Evolutionary conservation across 2,888 invertebrate genomes (phyloP).

Genomic region (Rhamnusium bicolor): DNA sequence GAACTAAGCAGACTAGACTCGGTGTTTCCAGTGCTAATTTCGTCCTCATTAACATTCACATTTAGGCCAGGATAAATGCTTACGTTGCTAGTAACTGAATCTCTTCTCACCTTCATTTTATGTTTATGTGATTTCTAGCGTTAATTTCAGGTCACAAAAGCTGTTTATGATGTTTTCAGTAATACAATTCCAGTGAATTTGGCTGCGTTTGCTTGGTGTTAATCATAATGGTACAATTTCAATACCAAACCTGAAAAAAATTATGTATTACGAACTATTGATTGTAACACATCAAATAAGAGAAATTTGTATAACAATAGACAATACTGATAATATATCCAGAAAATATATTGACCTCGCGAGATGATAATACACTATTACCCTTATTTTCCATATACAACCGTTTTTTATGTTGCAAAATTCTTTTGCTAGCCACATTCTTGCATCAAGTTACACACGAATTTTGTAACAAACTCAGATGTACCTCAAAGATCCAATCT

Average conservation of each 20-base stretch:
- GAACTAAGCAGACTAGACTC: conserved; percentile 41
- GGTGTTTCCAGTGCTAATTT: conserved; percentile 34
- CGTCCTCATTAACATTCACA: conserved; percentile 20
- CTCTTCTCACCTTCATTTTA: not conserved
- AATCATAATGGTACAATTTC: not conserved
- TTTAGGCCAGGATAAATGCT: conserved; percentile 8
- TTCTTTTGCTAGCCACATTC: too few relatives aligned
- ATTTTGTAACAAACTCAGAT: too few relatives aligned
- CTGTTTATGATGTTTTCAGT: not conserved
- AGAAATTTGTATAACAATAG: too few relatives aligned
- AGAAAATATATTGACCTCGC: too few relatives aligned
- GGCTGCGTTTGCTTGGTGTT: not conserved
- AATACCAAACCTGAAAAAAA: not conserved
- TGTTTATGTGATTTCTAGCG: not conserved
- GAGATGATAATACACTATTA: too few relatives aligned
- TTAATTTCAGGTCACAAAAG: not conserved
- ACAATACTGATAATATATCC: too few relatives aligned
- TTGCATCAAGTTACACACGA: too few relatives aligned
- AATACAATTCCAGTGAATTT: not conserved
- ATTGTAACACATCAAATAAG: too few relatives aligned
- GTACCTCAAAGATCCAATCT: too few relatives aligned
- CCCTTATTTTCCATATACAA: too few relatives aligned
- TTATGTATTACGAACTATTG: too few relatives aligned
- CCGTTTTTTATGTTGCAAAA: too few relatives aligned
- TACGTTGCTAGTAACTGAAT: not conserved